Percentiles rank a stretch among this genome's conserved stretches.
Evolutionary conservation across 2,113 vertebrate genomes (phyloP).

Genomic region (Budorcas taxicolor): DNA sequence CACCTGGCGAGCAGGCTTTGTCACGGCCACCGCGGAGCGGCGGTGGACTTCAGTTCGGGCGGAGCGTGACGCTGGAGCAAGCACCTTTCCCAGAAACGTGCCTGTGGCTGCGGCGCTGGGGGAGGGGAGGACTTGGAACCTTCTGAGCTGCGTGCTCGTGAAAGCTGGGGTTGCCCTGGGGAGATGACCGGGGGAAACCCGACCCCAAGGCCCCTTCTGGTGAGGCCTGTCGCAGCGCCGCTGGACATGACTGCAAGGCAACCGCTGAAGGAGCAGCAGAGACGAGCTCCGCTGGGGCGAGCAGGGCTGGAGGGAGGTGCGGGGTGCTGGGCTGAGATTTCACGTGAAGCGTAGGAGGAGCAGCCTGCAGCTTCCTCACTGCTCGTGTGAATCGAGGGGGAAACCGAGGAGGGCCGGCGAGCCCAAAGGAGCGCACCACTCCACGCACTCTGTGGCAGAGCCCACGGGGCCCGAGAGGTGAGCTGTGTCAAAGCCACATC

Average conservation of each 20-base stretch:
- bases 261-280: fast-evolving
- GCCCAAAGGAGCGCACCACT: fast-evolving
- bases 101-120: fast-evolving
- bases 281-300: fast-evolving
- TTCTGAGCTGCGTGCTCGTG: fast-evolving
- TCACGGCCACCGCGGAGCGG: fast-evolving
- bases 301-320: neutral
- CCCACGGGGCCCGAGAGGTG: neutral
- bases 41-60: fast-evolving
- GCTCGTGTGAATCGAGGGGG: fast-evolving
- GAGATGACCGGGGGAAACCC: fast-evolving
- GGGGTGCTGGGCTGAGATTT: fast-evolving
- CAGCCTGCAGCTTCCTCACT: neutral
- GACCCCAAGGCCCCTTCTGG: fast-evolving
- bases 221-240: fast-evolving
- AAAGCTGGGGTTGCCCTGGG: fast-evolving
- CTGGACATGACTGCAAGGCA: fast-evolving
- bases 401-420: fast-evolving
- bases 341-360: fast-evolving
- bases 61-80: fast-evolving
- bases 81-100: fast-evolving
- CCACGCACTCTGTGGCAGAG: neutral
- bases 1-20: neutral
- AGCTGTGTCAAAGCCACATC: neutral
- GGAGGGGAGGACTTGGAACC: fast-evolving